These are phyloP conservation scores for Trinorchestia longiramus DNA, from an alignment of 1,140 invertebrate species.

Conservation along the genomic window DNA sequence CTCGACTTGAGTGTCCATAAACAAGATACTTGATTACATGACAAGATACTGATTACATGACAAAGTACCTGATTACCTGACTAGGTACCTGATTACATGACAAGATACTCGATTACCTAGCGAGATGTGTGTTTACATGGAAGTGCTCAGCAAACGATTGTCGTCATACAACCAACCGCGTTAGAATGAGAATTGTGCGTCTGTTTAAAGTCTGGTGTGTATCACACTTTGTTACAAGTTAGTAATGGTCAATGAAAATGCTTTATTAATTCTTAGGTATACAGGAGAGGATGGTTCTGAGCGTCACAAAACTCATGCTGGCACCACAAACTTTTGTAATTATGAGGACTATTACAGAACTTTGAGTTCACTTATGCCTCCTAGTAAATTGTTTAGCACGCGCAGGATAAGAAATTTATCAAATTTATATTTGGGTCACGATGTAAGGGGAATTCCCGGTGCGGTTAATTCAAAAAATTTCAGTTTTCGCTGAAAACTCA, in stretches of 20 bases:
- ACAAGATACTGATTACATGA: neutral
- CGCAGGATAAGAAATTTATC: neutral
- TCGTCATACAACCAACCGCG: neutral
- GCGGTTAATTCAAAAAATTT: neutral
- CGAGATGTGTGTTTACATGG: neutral
- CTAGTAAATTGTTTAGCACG: neutral
- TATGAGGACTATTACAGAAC: neutral
- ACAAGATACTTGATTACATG: slow-evolving; percentile 11
- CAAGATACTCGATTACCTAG: neutral
- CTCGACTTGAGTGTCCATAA: neutral
- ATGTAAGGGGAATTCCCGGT: neutral
- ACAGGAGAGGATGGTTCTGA: neutral
- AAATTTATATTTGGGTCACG: neutral
- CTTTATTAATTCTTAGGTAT: neutral
- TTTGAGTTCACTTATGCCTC: neutral
- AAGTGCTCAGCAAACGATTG: neutral
- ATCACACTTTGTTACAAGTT: neutral
- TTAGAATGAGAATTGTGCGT: neutral
- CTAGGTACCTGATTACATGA: neutral
- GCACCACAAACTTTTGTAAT: neutral
- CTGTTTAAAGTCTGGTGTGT: neutral
- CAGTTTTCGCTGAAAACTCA: neutral
- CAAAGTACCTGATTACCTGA: neutral
- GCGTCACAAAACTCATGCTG: neutral
- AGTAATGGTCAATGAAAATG: neutral